Conservation (phyloP, 2,113 vertebrate genomes). For the Cyanistes caeruleus region DNA sequence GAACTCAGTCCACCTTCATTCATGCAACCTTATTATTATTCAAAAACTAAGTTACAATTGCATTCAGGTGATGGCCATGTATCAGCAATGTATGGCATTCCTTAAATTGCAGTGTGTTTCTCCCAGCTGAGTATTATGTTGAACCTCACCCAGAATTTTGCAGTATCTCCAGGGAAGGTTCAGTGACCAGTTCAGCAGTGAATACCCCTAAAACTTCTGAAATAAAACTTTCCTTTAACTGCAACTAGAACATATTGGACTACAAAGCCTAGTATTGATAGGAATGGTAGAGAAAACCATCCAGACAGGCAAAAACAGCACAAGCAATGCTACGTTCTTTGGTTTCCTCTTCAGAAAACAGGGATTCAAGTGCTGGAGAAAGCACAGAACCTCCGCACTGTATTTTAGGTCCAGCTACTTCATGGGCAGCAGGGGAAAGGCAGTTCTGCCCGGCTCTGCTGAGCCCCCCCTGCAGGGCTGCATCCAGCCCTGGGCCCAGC, state of each 20-base stretch:
- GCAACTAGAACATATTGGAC: not conserved
- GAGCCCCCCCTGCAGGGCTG: not conserved
- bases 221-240: not conserved
- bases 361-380: not conserved
- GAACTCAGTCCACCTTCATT: not conserved
- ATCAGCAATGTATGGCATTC: not conserved
- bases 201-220: not conserved
- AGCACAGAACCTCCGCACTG: not conserved
- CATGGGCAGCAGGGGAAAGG: not conserved
- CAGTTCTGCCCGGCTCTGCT: accelerated
- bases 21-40: not conserved
- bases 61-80: not conserved
- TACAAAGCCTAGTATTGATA: not conserved
- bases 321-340: not conserved
- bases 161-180: not conserved
- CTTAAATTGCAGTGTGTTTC: not conserved
- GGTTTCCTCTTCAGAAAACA: not conserved
- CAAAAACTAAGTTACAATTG: not conserved
- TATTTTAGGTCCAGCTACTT: not conserved
- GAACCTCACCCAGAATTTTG: not conserved
- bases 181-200: not conserved
- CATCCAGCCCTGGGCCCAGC: not conserved
- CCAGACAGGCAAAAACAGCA: not conserved
- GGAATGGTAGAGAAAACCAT: not conserved
- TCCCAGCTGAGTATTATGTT: not conserved